A percentile compares a stretch with the other conserved stretches of the same genome.
These are phyloP conservation scores for Piprites chloris DNA, from an alignment of 2,113 vertebrate genomes.

Conservation along the genomic window DNA sequence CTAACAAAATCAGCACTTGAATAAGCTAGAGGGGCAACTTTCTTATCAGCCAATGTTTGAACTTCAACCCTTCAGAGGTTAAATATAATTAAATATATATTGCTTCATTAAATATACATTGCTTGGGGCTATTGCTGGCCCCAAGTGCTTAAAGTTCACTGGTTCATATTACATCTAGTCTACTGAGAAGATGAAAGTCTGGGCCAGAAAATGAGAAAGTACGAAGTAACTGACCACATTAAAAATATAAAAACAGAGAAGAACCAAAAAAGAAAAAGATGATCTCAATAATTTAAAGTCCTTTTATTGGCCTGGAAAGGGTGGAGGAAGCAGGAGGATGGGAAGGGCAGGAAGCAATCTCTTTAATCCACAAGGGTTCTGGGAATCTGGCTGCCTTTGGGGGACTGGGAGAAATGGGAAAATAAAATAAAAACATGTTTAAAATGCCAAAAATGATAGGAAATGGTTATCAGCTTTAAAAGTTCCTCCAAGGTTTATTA, in stretches of 20 bases:
- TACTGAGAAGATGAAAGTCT: not conserved
- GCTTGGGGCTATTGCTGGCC: not conserved
- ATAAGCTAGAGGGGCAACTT: not conserved
- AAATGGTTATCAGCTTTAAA: slow-evolving; percentile 64
- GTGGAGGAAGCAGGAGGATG: slow-evolving; percentile 24
- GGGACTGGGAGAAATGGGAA: slow-evolving; percentile 59
- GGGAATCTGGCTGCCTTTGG: slow-evolving; percentile 33
- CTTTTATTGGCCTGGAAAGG: slow-evolving; percentile 42
- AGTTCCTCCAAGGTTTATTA: slow-evolving; percentile 62
- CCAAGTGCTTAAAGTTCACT: not conserved
- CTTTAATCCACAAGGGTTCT: slow-evolving; percentile 9
- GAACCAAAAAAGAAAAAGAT: not conserved
- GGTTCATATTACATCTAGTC: not conserved
- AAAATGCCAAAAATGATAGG: slow-evolving; percentile 63
- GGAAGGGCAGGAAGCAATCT: slow-evolving; percentile 53
- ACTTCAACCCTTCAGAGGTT: not conserved
- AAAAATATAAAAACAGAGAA: not conserved
- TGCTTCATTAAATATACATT: not conserved
- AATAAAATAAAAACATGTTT: slow-evolving; percentile 51
- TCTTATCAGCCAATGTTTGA: not conserved
- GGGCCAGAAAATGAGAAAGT: not conserved
- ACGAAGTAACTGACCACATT: not conserved
- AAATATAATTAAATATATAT: not conserved
- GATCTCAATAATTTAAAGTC: not conserved
- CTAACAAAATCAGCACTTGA: not conserved